Evolutionary conservation across 1,140 invertebrate species (phyloP), one percentile per base, ranked within the genome.

Genomic region (Andrena cerasifolii): DNA sequence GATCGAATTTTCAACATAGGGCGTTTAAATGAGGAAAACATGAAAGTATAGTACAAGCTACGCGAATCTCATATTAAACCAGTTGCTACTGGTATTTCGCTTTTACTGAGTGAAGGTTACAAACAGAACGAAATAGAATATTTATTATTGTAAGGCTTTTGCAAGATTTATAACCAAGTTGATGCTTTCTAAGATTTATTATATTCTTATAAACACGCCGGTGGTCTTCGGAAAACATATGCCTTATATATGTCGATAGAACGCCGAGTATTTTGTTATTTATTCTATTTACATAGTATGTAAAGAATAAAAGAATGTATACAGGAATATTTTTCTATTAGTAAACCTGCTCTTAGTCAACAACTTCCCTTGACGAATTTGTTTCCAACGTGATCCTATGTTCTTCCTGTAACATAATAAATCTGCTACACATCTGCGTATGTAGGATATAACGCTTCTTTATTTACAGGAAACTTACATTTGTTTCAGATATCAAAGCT

Each of bases 201-300:
- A 85, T 85, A 85, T 79, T 84, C 84, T 85, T 85, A 85, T 84
- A 79, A 79, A 65, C 47, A 49, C 67, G 24, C 40, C 74, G 5
- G 66, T 61, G 71, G 82, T 66, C 71, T 84, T 82, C 65, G 28
- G 67, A 33, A 72, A 8, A 7, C 43, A 68, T 62, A 76, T 72
- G 54, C 53, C 14, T 71, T 59, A 78, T 36, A 65, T 65, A 66
- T 62, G 26, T 59, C 36, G 63, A 78, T 72, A 47, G 36, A 58
- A 56, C 58, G 1, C 18, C 59, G 21, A 45, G 54, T 18, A 61
- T 45, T 47, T 71, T 62, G 26, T 68, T 73, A 67, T 78, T 74
- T 78, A 63, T 77, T 84, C 26, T 61, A 18, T 47, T 71, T 65
- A 70, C 65, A 51, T 62, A 45, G 54, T 72, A 47, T 72, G 67